phyloP scores from a whole-genome alignment of 2,797 vertebrate species.

The Emys orbicularis region DNA sequence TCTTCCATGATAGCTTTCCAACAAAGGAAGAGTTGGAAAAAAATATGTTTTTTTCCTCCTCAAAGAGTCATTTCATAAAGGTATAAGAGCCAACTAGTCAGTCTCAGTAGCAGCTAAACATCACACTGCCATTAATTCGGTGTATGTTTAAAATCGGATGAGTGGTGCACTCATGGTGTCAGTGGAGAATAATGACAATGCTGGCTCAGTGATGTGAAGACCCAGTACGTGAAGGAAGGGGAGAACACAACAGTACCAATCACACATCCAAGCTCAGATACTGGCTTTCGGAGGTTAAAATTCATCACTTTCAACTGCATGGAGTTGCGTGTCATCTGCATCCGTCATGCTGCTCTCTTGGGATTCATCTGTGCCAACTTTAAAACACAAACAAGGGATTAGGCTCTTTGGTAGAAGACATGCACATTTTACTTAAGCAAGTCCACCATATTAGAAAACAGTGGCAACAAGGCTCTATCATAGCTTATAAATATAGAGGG shows the following conservation, averaged over 20 bases:
- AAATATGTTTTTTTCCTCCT: conserved; percentile 65
- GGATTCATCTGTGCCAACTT: conserved; percentile 92
- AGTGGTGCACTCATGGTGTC: conserved; percentile 67
- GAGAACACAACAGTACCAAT: conserved; percentile 80
- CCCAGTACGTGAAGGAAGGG: conserved; percentile 74
- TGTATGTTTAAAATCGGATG: conserved; percentile 61
- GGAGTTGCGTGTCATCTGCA: conserved; percentile 96
- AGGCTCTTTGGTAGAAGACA: not conserved
- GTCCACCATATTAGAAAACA: rapidly evolving
- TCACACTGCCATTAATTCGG: conserved; percentile 81
- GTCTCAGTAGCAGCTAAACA: conserved; percentile 79
- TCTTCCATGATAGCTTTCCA: conserved; percentile 82
- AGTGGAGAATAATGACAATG: conserved; percentile 70
- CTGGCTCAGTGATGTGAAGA: conserved; percentile 79
- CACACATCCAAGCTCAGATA: conserved; percentile 75
- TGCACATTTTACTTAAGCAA: rapidly evolving
- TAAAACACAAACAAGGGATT: not conserved
- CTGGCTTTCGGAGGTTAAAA: conserved; percentile 86
- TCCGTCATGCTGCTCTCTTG: conserved; percentile 98
- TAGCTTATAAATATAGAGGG: not conserved
- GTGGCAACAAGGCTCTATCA: not conserved
- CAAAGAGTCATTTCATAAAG: conserved; percentile 70
- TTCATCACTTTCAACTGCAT: conserved; percentile 96
- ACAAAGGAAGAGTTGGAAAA: conserved; percentile 76
- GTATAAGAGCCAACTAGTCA: conserved; percentile 73